A percentile compares a stretch with the other conserved stretches of the same genome.
These are phyloP conservation scores for Mastacembelus armatus DNA, from an alignment of 2,797 vertebrate genomes.

Conservation along the genomic window DNA sequence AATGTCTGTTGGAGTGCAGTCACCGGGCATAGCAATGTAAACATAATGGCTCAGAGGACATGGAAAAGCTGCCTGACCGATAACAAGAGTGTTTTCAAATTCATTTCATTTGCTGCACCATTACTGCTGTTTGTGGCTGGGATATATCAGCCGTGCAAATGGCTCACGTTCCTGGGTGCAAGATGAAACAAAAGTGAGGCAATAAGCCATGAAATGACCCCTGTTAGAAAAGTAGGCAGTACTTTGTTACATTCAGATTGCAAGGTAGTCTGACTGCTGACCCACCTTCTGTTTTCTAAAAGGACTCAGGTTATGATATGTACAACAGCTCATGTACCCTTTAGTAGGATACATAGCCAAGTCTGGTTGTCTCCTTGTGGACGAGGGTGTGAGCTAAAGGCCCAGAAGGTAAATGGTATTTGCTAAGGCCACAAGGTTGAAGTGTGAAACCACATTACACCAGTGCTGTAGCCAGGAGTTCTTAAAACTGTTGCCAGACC, in stretches of 20 bases:
- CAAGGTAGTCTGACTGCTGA: neutral
- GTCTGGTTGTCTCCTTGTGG: neutral
- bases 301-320: neutral
- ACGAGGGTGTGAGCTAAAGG: neutral
- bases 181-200: constrained; percentile 41
- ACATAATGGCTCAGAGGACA: constrained; percentile 22
- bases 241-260: constrained; percentile 18
- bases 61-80: constrained; percentile 17
- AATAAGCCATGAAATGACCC: constrained; percentile 62
- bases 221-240: constrained; percentile 20
- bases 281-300: constrained; percentile 1
- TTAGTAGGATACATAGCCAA: neutral
- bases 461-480: neutral
- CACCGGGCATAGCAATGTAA: neutral
- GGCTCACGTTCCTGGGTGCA: constrained; percentile 26
- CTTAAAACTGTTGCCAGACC: constrained; percentile 25
- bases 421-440: neutral
- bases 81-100: constrained; percentile 34
- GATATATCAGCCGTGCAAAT: constrained; percentile 45
- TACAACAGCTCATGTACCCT: neutral
- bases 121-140: constrained; percentile 45
- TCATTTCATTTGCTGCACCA: constrained; percentile 48
- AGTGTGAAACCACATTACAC: constrained; percentile 17
- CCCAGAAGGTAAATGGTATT: constrained; percentile 5
- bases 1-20: neutral